Percentiles rank a stretch among this genome's conserved stretches.
These are phyloP conservation scores for Pyrochroa serraticornis DNA, from an alignment of 2,888 invertebrate species.

Conservation along the genomic window DNA sequence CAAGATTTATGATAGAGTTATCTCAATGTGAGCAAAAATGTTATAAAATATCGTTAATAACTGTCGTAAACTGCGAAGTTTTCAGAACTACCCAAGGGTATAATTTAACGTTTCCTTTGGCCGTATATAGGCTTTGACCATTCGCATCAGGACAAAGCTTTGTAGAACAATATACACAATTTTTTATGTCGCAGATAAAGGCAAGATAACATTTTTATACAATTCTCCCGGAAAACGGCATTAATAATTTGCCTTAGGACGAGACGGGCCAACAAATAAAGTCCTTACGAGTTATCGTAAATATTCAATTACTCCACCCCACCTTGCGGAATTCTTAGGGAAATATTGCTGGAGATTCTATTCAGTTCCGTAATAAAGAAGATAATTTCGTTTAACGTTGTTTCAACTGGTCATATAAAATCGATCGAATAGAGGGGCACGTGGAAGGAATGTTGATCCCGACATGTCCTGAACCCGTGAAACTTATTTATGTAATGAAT, in stretches of 20 bases:
- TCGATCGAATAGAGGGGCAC: slow-evolving; percentile 39
- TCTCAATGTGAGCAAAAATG: slow-evolving; percentile 26
- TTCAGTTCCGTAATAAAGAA: slow-evolving; percentile 13
- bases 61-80: slow-evolving; percentile 36
- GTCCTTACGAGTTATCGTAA: not conserved
- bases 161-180: slow-evolving; percentile 15
- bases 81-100: slow-evolving; percentile 33
- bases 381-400: slow-evolving; percentile 43
- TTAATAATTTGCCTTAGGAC: slow-evolving; percentile 8
- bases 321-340: not conserved
- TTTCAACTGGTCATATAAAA: slow-evolving; percentile 43
- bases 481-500: slow-evolving; percentile 45
- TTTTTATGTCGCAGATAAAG: slow-evolving; percentile 9
- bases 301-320: not conserved
- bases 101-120: slow-evolving; percentile 37
- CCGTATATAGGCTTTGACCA: slow-evolving; percentile 27
- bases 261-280: no score
- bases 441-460: slow-evolving; percentile 32
- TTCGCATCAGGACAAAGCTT: slow-evolving; percentile 29
- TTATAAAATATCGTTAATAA: slow-evolving; percentile 39
- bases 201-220: slow-evolving; percentile 18
- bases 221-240: slow-evolving; percentile 8
- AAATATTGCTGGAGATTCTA: slow-evolving; percentile 1
- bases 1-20: slow-evolving; percentile 26
- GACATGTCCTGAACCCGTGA: slow-evolving; percentile 35